Conservation (phyloP, 1,140 invertebrate genomes). For the Drosophila orosa region DNA sequence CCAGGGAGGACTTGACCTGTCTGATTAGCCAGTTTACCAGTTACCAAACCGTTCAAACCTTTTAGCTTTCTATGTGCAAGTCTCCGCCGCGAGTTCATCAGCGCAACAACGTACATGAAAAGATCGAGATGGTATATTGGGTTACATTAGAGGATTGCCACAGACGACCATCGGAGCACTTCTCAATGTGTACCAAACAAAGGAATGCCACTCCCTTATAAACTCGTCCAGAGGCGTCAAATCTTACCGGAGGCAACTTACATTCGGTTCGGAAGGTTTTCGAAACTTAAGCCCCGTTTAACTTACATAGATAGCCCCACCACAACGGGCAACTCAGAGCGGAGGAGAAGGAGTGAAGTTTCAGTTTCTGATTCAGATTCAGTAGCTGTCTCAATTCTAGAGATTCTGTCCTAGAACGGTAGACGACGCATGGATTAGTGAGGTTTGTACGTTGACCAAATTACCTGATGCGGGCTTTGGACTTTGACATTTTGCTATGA, state of each 20-base stretch:
- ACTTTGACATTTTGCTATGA: constrained; percentile 31
- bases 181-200: constrained; percentile 52
- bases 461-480: constrained; percentile 65
- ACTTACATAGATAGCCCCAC: constrained; percentile 65
- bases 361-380: constrained; percentile 17
- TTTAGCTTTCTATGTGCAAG: constrained; percentile 30
- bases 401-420: constrained; percentile 74
- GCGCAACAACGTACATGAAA: constrained; percentile 63
- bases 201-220: constrained; percentile 30
- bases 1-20: constrained; percentile 11
- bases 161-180: constrained; percentile 47
- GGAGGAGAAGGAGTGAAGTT: constrained; percentile 39
- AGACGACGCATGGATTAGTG: constrained; percentile 76
- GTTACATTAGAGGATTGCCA: constrained; percentile 46
- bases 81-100: constrained; percentile 46
- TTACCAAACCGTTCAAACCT: constrained; percentile 66
- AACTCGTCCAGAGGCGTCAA: constrained; percentile 14
- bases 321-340: constrained; percentile 39
- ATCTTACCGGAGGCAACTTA: constrained; percentile 47
- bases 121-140: constrained; percentile 68
- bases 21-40: constrained; percentile 31
- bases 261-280: constrained; percentile 25
- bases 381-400: constrained; percentile 68
- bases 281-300: constrained; percentile 36
- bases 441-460: constrained; percentile 66